These are phyloP conservation scores for Beris morrisii DNA, from an alignment of 2,888 invertebrate species.

Conservation along the genomic window DNA sequence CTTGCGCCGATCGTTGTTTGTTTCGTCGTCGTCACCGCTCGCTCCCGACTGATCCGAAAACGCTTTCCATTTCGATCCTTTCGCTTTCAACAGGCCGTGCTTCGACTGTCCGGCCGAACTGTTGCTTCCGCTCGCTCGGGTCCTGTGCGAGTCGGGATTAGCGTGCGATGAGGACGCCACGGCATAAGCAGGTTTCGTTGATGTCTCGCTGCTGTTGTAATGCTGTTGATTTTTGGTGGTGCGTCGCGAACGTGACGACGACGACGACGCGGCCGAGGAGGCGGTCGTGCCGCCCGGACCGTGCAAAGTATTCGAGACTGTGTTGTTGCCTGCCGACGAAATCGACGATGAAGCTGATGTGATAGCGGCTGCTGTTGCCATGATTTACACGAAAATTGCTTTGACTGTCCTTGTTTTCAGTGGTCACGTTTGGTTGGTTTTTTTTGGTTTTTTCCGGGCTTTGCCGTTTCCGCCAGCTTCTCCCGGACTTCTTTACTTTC, in stretches of 20 bases:
- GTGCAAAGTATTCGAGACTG: neutral
- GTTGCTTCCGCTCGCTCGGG: neutral
- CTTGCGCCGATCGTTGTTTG: neutral
- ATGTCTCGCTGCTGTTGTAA: neutral
- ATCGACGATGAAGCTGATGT: conserved; percentile 12
- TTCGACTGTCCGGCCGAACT: neutral
- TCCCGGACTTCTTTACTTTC: too few species aligned
- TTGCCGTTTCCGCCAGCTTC: too few species aligned
- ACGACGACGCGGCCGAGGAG: neutral
- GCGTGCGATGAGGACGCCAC: too few species aligned
- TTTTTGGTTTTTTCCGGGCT: too few species aligned
- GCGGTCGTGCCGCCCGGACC: neutral
- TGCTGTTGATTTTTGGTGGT: conserved; percentile 8
- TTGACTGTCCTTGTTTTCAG: too few species aligned
- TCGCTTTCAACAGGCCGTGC: neutral
- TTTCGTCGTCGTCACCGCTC: neutral
- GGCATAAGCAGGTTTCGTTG: too few species aligned
- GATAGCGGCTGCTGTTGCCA: conserved; percentile 16
- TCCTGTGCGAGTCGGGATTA: too few species aligned
- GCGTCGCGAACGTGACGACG: conserved; percentile 18
- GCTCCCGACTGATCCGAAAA: neutral
- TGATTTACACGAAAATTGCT: neutral
- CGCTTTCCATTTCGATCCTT: neutral
- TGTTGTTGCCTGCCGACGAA: neutral
- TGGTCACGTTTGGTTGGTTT: too few species aligned